A percentile compares a stretch with the other conserved stretches of the same genome.
phyloP scores from a whole-genome alignment of 2,797 vertebrate genomes.

The Pipistrellus pipistrellus region DNA sequence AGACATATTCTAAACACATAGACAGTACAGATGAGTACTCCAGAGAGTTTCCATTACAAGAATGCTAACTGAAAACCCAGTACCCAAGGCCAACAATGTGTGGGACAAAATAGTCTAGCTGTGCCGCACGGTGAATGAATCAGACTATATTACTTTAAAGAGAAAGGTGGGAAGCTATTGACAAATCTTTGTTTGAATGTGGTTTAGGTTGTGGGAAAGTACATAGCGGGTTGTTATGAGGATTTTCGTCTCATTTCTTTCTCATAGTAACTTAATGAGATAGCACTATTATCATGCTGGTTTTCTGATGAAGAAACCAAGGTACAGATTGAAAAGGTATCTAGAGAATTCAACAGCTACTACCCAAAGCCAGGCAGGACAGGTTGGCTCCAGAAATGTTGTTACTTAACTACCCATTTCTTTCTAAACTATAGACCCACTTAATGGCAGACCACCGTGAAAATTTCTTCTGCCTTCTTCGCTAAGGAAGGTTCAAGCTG shows the following conservation, averaged over 20 bases:
- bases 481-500: neutral
- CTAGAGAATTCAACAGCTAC: neutral
- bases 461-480: neutral
- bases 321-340: neutral
- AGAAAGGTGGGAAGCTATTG: neutral
- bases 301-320: conserved; percentile 43
- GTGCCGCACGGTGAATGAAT: neutral
- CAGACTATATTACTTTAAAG: neutral
- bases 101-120: neutral
- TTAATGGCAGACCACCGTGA: neutral
- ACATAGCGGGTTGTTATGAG: neutral
- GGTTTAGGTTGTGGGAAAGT: conserved; percentile 26
- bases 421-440: neutral
- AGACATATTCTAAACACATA: neutral
- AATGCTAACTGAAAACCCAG: neutral
- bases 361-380: neutral
- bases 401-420: neutral
- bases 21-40: neutral
- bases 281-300: neutral
- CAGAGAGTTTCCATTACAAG: neutral
- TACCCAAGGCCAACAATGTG: neutral
- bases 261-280: neutral
- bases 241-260: conserved; percentile 15
- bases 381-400: neutral
- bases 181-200: conserved; percentile 8